Evolutionary conservation across 2,888 invertebrate genomes (phyloP).

Genomic region (Ophioninae sp.): DNA sequence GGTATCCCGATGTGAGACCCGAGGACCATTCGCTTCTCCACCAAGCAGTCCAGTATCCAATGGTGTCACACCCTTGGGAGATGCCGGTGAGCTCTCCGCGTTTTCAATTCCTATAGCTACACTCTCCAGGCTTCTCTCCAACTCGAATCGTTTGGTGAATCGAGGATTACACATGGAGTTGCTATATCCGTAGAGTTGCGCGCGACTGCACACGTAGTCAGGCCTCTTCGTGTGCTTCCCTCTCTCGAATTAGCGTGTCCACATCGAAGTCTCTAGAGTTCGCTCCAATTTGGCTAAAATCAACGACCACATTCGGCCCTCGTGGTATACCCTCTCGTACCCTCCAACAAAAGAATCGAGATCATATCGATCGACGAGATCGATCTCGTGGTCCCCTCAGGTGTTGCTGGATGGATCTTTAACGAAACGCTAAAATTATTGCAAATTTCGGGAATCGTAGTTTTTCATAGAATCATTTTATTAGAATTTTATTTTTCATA

Average conservation of each 20-base stretch:
- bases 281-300: conserved; percentile 55
- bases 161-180: conserved; percentile 13
- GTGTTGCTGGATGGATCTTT: too few species aligned
- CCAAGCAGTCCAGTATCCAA: conserved; percentile 42
- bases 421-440: too few species aligned
- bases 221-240: conserved; percentile 24
- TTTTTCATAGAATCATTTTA: too few species aligned
- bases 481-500: too few species aligned
- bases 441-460: too few species aligned
- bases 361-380: too few species aligned
- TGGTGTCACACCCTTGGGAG: conserved; percentile 52
- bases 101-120: conserved; percentile 54
- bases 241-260: conserved; percentile 48
- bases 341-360: neutral
- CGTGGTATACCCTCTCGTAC: neutral
- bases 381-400: neutral
- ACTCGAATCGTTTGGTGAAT: conserved; percentile 37
- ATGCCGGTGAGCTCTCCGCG: conserved; percentile 34
- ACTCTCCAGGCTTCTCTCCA: conserved; percentile 4
- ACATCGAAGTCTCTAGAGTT: conserved; percentile 56
- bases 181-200: neutral
- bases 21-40: neutral
- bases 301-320: conserved; percentile 49
- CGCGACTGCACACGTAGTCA: neutral
- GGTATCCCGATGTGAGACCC: neutral